A percentile compares a stretch with the other conserved stretches of the same genome.
Conservation (phyloP, 1,140 invertebrate species). For the Aleiodes sp. region DNA sequence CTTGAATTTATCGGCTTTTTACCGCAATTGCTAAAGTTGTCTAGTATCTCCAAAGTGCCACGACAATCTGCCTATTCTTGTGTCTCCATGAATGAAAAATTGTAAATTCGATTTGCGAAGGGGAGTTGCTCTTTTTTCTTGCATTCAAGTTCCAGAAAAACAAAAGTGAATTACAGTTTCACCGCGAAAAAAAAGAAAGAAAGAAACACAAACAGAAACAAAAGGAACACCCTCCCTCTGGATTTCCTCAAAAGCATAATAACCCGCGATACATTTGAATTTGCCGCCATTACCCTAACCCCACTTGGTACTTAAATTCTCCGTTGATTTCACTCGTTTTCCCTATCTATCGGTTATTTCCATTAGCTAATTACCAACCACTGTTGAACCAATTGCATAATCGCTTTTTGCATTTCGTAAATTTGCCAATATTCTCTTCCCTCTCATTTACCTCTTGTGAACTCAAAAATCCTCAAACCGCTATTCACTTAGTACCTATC, state of each 20-base stretch:
- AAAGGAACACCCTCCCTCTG: not conserved
- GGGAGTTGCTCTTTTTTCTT: too few species aligned
- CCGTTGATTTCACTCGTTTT: not conserved
- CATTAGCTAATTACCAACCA: slow-evolving; percentile 11
- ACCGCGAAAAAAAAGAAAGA: not conserved
- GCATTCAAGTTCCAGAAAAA: too few species aligned
- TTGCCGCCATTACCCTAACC: not conserved
- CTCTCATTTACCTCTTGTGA: too few species aligned
- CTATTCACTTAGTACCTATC: too few species aligned
- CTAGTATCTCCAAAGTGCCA: not conserved
- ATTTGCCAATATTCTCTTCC: too few species aligned
- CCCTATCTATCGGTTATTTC: not conserved
- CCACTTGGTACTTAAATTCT: not conserved
- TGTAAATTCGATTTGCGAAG: too few species aligned
- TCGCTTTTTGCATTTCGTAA: slow-evolving; percentile 2
- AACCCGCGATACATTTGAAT: slow-evolving; percentile 2
- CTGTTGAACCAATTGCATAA: not conserved
- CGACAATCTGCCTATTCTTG: not conserved
- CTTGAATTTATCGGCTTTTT: not conserved
- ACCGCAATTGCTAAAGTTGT: slow-evolving; percentile 14
- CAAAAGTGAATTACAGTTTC: not conserved
- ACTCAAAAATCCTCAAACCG: too few species aligned
- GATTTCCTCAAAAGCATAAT: slow-evolving; percentile 2
- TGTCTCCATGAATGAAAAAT: too few species aligned
- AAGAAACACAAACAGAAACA: too few species aligned